These are phyloP conservation scores for Heliopora coerulea DNA, from an alignment of 92 coral and sea anemone genomes.

Conservation along the genomic window DNA sequence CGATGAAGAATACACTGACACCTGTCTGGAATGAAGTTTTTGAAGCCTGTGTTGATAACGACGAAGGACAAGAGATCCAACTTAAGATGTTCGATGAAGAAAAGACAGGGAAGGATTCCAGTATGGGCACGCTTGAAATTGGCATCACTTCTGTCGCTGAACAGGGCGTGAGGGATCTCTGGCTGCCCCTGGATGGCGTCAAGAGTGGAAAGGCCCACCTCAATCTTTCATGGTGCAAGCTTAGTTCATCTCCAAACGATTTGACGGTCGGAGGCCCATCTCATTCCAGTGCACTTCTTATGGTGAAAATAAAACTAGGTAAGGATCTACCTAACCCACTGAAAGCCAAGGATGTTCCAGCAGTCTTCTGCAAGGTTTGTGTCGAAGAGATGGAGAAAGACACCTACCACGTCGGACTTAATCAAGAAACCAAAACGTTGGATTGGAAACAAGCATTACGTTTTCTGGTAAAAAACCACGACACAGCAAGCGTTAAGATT, in stretches of 20 bases:
- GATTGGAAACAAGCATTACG: conserved; percentile 95
- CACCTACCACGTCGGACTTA: conserved; percentile 76
- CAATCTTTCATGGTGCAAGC: conserved; percentile 66
- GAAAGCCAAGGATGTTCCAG: conserved; percentile 61
- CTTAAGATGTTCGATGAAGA: conserved; percentile 80
- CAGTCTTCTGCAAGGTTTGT: conserved; percentile 79
- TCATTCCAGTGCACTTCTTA: conserved; percentile 74
- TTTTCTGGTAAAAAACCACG: conserved; percentile 73
- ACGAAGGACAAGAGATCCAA: conserved; percentile 78
- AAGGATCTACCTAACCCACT: conserved; percentile 62
- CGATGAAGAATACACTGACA: conserved; percentile 61
- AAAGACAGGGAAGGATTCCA: conserved; percentile 75
- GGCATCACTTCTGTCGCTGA: conserved; percentile 75
- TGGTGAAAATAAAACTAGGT: conserved; percentile 80
- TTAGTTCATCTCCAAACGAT: conserved; percentile 55
- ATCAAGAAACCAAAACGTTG: conserved; percentile 50
- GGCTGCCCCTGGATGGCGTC: conserved; percentile 94
- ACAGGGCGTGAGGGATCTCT: conserved; percentile 73
- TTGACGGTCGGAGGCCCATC: conserved; percentile 54
- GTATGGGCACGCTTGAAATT: conserved; percentile 73
- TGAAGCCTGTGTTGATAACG: conserved; percentile 90
- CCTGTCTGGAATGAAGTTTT: conserved; percentile 92
- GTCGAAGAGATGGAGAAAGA: conserved; percentile 70
- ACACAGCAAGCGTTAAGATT: conserved; percentile 65
- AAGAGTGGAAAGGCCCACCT: conserved; percentile 76